Percentiles rank a stretch among this genome's conserved stretches.
These are phyloP conservation scores for Penaeus monodon DNA, from an alignment of 2,888 invertebrate genomes.

Conservation along the genomic window DNA sequence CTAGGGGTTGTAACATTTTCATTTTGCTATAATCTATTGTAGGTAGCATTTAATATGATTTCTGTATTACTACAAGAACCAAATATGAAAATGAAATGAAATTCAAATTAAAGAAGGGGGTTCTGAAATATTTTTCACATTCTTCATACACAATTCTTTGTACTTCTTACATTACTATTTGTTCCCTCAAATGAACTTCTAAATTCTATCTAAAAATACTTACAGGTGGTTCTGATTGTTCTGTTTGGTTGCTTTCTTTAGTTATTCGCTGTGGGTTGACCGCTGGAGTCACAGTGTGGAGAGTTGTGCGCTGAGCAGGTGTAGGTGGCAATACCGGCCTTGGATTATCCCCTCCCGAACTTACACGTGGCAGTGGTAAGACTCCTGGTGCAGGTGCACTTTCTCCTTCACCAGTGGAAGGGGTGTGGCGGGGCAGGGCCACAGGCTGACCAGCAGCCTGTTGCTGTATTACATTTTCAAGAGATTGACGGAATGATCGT, in stretches of 20 bases:
- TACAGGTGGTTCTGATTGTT: constrained; percentile 43
- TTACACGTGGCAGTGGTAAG: neutral
- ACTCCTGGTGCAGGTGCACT: neutral
- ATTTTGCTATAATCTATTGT: too few species aligned
- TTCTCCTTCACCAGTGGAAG: constrained; percentile 8
- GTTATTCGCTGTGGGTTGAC: neutral
- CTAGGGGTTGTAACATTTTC: too few species aligned
- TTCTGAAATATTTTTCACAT: too few species aligned
- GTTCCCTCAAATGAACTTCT: neutral
- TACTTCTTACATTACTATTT: too few species aligned
- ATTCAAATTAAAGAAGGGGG: too few species aligned
- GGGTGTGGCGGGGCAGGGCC: constrained; percentile 37
- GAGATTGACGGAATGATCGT: constrained; percentile 49
- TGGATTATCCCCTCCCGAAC: neutral
- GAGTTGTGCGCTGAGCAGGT: constrained; percentile 55
- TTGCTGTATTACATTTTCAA: constrained; percentile 59
- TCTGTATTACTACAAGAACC: too few species aligned
- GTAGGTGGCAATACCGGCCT: constrained; percentile 44
- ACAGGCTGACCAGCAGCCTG: constrained; percentile 55
- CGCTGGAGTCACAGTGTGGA: neutral
- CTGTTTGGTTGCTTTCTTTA: constrained; percentile 28
- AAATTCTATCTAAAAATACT: constrained; percentile 3
- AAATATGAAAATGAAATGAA: too few species aligned
- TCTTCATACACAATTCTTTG: too few species aligned
- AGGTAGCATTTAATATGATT: too few species aligned